Evolutionary conservation across 2,797 vertebrate genomes (phyloP).

Genomic region (Macropodus opercularis): DNA sequence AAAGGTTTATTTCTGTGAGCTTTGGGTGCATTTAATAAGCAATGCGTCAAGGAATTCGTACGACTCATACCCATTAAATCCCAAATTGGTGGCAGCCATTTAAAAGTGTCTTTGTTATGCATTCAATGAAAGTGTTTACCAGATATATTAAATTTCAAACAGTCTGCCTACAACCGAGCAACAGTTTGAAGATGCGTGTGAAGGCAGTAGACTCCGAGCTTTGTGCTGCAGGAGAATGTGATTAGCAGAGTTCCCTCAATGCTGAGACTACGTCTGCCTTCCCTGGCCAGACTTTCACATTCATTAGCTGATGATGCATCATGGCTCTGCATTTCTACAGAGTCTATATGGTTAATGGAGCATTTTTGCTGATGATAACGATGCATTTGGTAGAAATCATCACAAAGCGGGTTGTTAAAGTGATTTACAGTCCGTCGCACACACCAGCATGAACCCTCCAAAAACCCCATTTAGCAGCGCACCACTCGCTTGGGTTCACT

Average conservation of each 20-base stretch:
- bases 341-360: not conserved
- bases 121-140: constrained; percentile 14
- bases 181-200: constrained; percentile 13
- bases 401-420: not conserved
- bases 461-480: constrained; percentile 6
- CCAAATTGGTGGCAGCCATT: constrained; percentile 3
- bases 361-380: not conserved
- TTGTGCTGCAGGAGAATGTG: constrained; percentile 2
- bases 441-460: not conserved
- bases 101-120: constrained; percentile 9
- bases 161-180: constrained; percentile 23
- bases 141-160: constrained; percentile 31
- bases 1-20: constrained; percentile 4
- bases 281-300: not conserved
- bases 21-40: constrained; percentile 8
- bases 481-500: not conserved
- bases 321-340: not conserved
- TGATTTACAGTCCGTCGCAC: constrained; percentile 3
- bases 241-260: not conserved
- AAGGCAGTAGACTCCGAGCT: constrained; percentile 3
- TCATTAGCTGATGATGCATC: not conserved
- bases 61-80: no score
- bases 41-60: constrained; percentile 10
- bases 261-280: not conserved
- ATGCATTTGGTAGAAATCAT: not conserved